A percentile compares a stretch with the other conserved stretches of the same genome.
Evolutionary conservation across 2,888 invertebrate species (phyloP).

Genomic region (Julus scandinavius): DNA sequence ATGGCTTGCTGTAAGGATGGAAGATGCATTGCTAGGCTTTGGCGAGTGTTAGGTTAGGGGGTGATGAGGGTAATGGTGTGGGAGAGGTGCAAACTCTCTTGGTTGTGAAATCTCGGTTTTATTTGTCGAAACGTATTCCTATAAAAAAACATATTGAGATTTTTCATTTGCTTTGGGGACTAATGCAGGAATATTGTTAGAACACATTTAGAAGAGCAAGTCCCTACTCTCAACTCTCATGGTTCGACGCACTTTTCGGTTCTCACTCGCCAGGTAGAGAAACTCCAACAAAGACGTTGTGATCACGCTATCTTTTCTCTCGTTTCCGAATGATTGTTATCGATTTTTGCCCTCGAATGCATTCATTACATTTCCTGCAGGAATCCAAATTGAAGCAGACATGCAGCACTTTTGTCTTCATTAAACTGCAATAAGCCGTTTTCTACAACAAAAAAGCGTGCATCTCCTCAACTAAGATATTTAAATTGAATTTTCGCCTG

Average conservation of each 20-base stretch:
- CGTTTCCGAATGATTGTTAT: constrained; percentile 34
- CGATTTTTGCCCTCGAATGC: constrained; percentile 19
- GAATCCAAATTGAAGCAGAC: constrained; percentile 8
- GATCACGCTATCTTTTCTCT: not conserved
- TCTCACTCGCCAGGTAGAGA: not conserved
- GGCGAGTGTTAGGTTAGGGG: too few relatives aligned
- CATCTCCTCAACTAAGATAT: not conserved
- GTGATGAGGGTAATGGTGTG: too few relatives aligned
- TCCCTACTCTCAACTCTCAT: too few relatives aligned
- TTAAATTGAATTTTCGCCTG: constrained; percentile 22
- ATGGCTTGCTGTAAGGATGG: too few relatives aligned
- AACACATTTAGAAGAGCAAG: too few relatives aligned
- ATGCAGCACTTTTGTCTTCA: constrained; percentile 39
- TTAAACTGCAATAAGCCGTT: constrained; percentile 11
- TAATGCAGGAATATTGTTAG: too few relatives aligned
- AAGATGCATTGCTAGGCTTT: too few relatives aligned
- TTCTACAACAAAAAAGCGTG: not conserved
- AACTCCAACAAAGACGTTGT: not conserved
- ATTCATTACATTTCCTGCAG: constrained; percentile 34
- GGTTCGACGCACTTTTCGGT: not conserved
- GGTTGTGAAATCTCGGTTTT: too few relatives aligned
- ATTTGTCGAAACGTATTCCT: too few relatives aligned
- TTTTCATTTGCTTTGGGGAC: too few relatives aligned
- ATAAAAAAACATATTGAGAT: too few relatives aligned
- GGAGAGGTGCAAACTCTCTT: too few relatives aligned